Conservation (phyloP, 2,888 invertebrate species). For the Proisotoma minuta region DNA sequence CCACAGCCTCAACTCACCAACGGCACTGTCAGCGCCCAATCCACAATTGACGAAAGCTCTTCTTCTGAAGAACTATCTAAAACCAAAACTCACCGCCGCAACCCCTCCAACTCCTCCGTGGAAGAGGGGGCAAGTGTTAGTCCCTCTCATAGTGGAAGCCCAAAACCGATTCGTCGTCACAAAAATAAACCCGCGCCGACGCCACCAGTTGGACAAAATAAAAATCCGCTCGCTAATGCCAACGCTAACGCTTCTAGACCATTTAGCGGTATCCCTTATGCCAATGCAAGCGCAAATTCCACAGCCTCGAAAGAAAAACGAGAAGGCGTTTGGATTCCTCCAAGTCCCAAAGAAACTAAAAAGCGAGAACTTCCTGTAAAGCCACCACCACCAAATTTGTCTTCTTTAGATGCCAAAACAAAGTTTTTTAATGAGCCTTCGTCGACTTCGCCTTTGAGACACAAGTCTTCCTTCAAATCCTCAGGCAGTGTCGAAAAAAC, state of each 20-base stretch:
- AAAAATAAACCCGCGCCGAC: conserved; percentile 65
- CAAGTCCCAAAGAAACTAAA: conserved; percentile 40
- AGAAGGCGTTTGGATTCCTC: conserved; percentile 41
- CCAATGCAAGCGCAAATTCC: not conserved
- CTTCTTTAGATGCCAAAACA: conserved; percentile 12
- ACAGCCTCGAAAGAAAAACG: conserved; percentile 24
- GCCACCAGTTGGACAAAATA: conserved; percentile 38
- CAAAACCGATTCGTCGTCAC: conserved; percentile 65
- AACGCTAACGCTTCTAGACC: not conserved
- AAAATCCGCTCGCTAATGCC: not conserved
- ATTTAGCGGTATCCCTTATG: not conserved
- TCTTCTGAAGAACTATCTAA: conserved; percentile 11
- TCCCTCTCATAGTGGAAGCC: conserved; percentile 66
- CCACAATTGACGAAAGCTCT: not conserved
- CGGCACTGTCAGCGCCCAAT: not conserved
- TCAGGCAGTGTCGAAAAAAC: conserved; percentile 16
- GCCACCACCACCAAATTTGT: conserved; percentile 32
- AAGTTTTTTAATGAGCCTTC: conserved; percentile 1
- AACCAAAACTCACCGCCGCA: conserved; percentile 53
- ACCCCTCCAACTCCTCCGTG: conserved; percentile 64
- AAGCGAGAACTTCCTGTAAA: conserved; percentile 18
- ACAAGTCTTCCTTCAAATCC: conserved; percentile 42
- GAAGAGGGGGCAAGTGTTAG: conserved; percentile 15
- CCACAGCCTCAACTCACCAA: not conserved
- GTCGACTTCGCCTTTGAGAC: conserved; percentile 33